Percentiles rank a stretch among this genome's conserved stretches.
phyloP scores from a whole-genome alignment of 2,888 invertebrate species.

The Unio delphinus region DNA sequence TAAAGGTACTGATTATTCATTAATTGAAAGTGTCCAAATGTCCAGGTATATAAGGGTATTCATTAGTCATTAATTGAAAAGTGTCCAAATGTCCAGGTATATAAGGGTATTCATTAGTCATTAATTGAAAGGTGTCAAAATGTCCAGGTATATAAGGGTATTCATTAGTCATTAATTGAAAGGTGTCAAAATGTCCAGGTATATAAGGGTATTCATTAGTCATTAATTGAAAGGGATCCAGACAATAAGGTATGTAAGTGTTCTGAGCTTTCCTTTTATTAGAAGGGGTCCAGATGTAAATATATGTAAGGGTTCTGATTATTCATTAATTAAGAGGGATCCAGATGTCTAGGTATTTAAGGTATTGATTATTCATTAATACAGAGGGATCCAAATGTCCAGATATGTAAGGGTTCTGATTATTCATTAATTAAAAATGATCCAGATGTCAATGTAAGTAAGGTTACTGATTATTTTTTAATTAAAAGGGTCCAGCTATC shows the following conservation, averaged over 20 bases:
- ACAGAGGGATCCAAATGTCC: slow-evolving; percentile 13
- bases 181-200: slow-evolving; percentile 53
- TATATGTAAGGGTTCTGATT: too few relatives aligned
- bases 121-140: background rate
- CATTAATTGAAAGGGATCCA: slow-evolving; percentile 8
- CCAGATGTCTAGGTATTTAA: slow-evolving; percentile 53
- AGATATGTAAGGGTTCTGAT: slow-evolving; percentile 46
- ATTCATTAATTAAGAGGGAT: background rate
- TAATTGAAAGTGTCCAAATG: background rate
- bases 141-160: slow-evolving; percentile 52
- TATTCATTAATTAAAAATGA: background rate
- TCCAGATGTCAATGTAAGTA: slow-evolving; percentile 18
- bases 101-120: background rate
- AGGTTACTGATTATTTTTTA: too few relatives aligned
- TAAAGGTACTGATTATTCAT: background rate
- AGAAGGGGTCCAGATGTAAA: too few relatives aligned
- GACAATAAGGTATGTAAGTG: slow-evolving; percentile 67
- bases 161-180: background rate
- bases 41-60: slow-evolving; percentile 52
- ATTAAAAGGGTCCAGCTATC: too few relatives aligned
- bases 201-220: background rate
- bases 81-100: slow-evolving; percentile 68
- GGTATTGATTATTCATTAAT: background rate
- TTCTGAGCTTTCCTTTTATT: too few relatives aligned
- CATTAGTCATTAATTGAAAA: too few relatives aligned